Conservation (phyloP, 1,140 invertebrate genomes). For the Drosophila malerkotliana region DNA sequence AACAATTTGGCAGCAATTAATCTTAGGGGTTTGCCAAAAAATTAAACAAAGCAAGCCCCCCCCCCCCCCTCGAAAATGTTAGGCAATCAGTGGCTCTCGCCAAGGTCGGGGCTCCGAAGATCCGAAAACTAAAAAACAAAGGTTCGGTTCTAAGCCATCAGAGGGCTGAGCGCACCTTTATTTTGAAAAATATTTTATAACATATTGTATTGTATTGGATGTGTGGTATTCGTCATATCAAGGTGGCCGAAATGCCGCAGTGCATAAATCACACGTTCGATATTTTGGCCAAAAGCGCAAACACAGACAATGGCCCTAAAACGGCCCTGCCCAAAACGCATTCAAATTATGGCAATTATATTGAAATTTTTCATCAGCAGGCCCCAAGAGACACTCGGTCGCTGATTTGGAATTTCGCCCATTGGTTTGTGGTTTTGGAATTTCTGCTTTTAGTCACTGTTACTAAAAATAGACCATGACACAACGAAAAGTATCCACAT, state of each 20-base stretch:
- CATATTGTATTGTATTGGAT: too few relatives aligned
- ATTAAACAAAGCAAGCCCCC: conserved; percentile 6
- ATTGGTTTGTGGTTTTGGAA: conserved; percentile 49
- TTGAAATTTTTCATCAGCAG: conserved; percentile 65
- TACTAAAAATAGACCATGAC: conserved; percentile 72
- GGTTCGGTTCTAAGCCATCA: conserved; percentile 56
- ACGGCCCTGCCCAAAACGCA: conserved; percentile 72
- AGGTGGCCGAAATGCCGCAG: conserved; percentile 41
- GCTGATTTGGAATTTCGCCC: conserved; percentile 56
- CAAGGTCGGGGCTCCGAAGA: conserved; percentile 22
- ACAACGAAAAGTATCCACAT: conserved; percentile 43
- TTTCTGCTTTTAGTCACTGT: conserved; percentile 65
- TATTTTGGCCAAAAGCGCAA: conserved; percentile 34
- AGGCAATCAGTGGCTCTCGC: conserved; percentile 39
- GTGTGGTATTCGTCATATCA: conserved; percentile 28
- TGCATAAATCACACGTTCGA: conserved; percentile 60
- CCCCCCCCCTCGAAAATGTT: conserved; percentile 32
- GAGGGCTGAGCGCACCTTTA: neutral
- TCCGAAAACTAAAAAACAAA: neutral
- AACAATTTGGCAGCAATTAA: conserved; percentile 72
- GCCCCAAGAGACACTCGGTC: conserved; percentile 12
- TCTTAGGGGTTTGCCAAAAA: conserved; percentile 39
- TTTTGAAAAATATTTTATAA: neutral
- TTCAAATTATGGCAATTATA: conserved; percentile 81
- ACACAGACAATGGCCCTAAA: conserved; percentile 33